Evolutionary conservation across 1,140 invertebrate species (phyloP), one percentile per base, ranked within the genome.

Genomic region (Cydia amplana): DNA sequence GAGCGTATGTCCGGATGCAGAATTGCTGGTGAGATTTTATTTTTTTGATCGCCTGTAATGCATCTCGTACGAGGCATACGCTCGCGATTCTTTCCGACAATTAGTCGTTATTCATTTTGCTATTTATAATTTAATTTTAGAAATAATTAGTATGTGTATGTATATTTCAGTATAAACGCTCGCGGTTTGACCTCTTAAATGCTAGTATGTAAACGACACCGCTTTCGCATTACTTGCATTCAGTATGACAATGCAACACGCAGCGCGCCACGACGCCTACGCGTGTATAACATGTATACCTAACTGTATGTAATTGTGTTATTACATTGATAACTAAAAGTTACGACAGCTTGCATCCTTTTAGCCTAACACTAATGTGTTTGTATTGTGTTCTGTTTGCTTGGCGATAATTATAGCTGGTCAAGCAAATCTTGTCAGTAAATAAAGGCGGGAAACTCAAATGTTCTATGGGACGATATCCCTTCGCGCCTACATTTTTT

Each of bases 321-420:
- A 60, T 60, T 23, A 46, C 43, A 60, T 60, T 60, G 9, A 23
- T 60, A 60, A 60, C 55, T 23, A 60, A 60, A 60, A 60, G 9
- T 60, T 60, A 23, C 55, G 20, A 60, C 55, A 60, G 20, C 16
- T 60, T 60, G 55, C 55, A 60, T 23, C 55, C 20, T 60, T 23
- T 51, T 18, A 51, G n/a, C 49, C 49, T 51, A 18, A 18, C n/a
- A 51, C 43, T 18, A 18, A 51, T 23, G 55, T 23, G 20, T 60
- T 60, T 60, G 55, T 60, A 23, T 60, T 60, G 20, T 12, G 9
- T 60, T 51, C 5, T 51, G 14, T 51, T 51, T 51, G 49, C 49
- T 51, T 51, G n/a, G 55, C 55, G 55, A 60, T 60, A 60, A 23
- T n/a, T 51, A n/a, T n/a, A n/a, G n/a, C n/a, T n/a, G n/a, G n/a